Conservation (phyloP, 2,797 vertebrate genomes). For the Forpus xanthops region DNA sequence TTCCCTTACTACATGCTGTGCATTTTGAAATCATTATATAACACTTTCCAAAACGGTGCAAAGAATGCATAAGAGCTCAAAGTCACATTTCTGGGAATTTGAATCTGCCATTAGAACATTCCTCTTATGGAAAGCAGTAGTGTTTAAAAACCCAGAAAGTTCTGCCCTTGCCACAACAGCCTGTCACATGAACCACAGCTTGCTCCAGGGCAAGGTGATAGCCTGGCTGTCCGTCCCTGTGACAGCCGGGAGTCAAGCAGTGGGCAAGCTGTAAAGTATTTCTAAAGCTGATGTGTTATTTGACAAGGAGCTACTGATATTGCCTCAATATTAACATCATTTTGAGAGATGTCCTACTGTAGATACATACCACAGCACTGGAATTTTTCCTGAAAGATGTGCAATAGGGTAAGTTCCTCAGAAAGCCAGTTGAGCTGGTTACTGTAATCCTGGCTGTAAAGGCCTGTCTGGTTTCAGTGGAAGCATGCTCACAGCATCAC, state of each 20-base stretch:
- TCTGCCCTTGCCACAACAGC: neutral
- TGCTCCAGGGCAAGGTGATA: neutral
- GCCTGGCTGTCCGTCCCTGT: neutral
- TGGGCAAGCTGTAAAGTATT: neutral
- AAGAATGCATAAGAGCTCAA: neutral
- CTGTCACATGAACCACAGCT: neutral
- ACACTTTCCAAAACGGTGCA: neutral
- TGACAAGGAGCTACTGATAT: neutral
- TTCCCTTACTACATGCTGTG: neutral
- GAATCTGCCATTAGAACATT: neutral
- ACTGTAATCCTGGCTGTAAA: neutral
- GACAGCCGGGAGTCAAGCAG: neutral
- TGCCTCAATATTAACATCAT: neutral
- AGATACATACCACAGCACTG: neutral
- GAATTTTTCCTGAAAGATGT: neutral
- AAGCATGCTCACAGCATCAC: neutral
- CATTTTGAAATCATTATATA: neutral
- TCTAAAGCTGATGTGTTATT: neutral
- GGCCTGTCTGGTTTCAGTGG: neutral
- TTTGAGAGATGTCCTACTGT: neutral
- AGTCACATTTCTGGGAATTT: neutral
- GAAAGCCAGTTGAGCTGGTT: neutral
- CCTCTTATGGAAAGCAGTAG: neutral
- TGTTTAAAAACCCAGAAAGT: neutral
- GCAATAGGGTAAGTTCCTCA: too few relatives aligned